These are phyloP conservation scores for Rhagium mordax DNA, from an alignment of 2,888 invertebrate species.

Conservation along the genomic window DNA sequence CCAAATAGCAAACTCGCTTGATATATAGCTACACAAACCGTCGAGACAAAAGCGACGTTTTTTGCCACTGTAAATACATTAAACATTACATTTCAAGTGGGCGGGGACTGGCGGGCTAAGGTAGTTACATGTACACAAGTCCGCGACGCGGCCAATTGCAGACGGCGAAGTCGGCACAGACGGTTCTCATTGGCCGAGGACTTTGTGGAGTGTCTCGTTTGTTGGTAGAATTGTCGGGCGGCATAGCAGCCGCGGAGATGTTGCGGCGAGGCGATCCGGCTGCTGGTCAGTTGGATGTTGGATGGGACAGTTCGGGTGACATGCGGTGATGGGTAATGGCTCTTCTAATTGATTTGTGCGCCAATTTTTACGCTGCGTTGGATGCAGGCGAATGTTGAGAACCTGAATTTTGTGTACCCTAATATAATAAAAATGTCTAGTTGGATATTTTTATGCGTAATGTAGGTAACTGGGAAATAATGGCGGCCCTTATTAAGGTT, in stretches of 20 bases:
- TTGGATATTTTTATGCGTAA: too few species aligned
- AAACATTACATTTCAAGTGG: slow-evolving; percentile 66
- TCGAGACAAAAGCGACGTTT: slow-evolving; percentile 66
- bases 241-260: slow-evolving; percentile 18
- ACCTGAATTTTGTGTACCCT: too few species aligned
- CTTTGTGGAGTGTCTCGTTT: slow-evolving; percentile 30
- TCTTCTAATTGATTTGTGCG: too few species aligned
- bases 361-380: too few species aligned
- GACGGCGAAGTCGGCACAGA: slow-evolving; percentile 31
- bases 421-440: too few species aligned
- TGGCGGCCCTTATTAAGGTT: too few species aligned
- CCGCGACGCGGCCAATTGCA: slow-evolving; percentile 55
- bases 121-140: slow-evolving; percentile 61
- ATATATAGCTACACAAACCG: slow-evolving; percentile 60
- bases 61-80: slow-evolving; percentile 67
- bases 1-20: slow-evolving; percentile 49
- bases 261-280: slow-evolving; percentile 15
- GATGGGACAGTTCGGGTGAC: background rate
- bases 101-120: slow-evolving; percentile 62
- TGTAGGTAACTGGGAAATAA: too few species aligned
- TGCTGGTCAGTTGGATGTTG: slow-evolving; percentile 23
- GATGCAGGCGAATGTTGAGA: too few species aligned
- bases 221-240: slow-evolving; percentile 48
- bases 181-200: slow-evolving; percentile 52
- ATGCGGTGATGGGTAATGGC: background rate